Evolutionary conservation across 2,113 vertebrate genomes (phyloP).

Genomic region (Calidris pygmaea): DNA sequence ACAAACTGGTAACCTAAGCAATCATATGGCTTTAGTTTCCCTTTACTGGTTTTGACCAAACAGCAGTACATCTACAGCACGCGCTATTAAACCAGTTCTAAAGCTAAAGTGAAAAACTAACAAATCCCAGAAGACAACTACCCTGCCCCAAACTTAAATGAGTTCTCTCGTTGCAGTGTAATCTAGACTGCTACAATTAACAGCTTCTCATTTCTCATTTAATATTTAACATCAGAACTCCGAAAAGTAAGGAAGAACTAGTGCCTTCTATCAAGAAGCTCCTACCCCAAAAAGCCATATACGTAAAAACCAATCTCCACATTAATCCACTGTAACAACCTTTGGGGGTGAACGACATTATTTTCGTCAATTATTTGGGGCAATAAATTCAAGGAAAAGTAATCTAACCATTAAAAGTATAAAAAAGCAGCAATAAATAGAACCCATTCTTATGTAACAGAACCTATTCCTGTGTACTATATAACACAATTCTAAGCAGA

Average conservation of each 20-base stretch:
- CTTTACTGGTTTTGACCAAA: not conserved
- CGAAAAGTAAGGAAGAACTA: not conserved
- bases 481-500: not conserved
- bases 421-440: not conserved
- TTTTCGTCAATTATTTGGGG: not conserved
- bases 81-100: not conserved
- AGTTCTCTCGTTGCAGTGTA: not conserved
- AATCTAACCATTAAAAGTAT: not conserved
- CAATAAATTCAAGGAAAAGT: not conserved
- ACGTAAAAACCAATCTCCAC: not conserved
- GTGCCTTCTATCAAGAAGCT: not conserved
- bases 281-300: not conserved
- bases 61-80: not conserved
- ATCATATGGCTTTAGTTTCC: not conserved
- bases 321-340: not conserved
- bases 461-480: not conserved
- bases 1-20: conserved; percentile 51
- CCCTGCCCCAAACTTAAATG: not conserved
- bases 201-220: not conserved
- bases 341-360: not conserved
- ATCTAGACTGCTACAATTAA: not conserved
- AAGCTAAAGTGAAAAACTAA: not conserved
- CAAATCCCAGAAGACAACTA: not conserved
- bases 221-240: not conserved
- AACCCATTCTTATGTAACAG: not conserved